Evolutionary conservation across 2,888 invertebrate species (phyloP).

Genomic region (Eilema griseolum): DNA sequence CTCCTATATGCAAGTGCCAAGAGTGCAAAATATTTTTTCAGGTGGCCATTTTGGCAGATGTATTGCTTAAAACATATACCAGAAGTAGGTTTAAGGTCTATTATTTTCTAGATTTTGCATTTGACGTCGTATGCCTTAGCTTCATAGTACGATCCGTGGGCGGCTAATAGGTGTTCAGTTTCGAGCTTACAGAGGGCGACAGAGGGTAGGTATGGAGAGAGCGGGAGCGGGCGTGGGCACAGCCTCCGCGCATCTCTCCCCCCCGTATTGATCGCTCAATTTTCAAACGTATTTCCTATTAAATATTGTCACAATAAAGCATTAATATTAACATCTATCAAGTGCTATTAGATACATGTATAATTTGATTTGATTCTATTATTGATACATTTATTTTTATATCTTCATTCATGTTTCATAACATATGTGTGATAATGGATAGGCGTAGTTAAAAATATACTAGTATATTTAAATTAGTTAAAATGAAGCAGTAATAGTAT

Average conservation of each 20-base stretch:
- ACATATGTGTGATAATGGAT: neutral
- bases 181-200: conserved; percentile 60
- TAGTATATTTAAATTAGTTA: neutral
- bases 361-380: neutral
- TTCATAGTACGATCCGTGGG: conserved; percentile 72
- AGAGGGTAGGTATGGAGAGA: conserved; percentile 47
- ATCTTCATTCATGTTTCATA: neutral
- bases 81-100: neutral
- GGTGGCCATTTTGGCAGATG: neutral
- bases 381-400: neutral
- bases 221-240: conserved; percentile 71
- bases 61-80: neutral
- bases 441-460: neutral
- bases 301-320: conserved; percentile 72
- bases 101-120: conserved; percentile 21
- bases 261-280: conserved; percentile 81
- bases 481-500: neutral
- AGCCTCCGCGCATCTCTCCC: conserved; percentile 70
- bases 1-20: neutral
- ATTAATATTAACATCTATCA: conserved; percentile 35
- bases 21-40: neutral
- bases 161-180: conserved; percentile 70
- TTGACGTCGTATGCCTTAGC: conserved; percentile 53
- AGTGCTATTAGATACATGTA: conserved; percentile 15
- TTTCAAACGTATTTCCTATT: conserved; percentile 75